Evolutionary conservation across 2,888 invertebrate species (phyloP).

Genomic region (Portevinia maculata): DNA sequence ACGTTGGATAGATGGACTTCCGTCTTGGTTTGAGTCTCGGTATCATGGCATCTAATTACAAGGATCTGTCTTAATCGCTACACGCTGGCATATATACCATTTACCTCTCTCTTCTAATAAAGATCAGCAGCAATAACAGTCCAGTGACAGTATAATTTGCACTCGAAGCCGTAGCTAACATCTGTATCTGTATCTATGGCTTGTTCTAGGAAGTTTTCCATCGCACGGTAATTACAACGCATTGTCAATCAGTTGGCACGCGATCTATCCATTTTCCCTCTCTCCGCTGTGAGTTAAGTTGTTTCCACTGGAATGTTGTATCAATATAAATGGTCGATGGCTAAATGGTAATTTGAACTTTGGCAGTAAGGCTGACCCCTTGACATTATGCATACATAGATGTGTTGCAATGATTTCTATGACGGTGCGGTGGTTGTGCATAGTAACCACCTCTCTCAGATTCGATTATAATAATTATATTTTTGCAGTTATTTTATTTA

Average conservation of each 20-base stretch:
- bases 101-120: conserved; percentile 13
- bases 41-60: conserved; percentile 73
- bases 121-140: conserved; percentile 45
- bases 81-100: conserved; percentile 17
- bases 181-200: conserved; percentile 39
- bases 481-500: conserved; percentile 6
- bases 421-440: not conserved
- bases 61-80: conserved; percentile 63
- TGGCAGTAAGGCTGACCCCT: conserved; percentile 54
- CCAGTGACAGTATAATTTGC: conserved; percentile 73
- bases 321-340: not conserved
- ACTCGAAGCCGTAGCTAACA: conserved; percentile 48
- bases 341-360: conserved; percentile 62
- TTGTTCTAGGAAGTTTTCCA: conserved; percentile 62
- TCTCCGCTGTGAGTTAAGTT: not conserved
- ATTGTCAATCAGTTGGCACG: conserved; percentile 73
- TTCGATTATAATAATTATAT: conserved; percentile 51
- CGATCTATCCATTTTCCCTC: conserved; percentile 56
- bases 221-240: conserved; percentile 66
- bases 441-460: conserved; percentile 31
- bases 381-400: conserved; percentile 51
- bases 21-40: conserved; percentile 69
- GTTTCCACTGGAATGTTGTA: conserved; percentile 23
- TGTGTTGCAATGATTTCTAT: conserved; percentile 41
- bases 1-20: conserved; percentile 66